Evolutionary conservation across 1,140 invertebrate genomes (phyloP), one percentile per base, ranked within the genome.

Genomic region (Pseudomyrmex flavicornis): DNA sequence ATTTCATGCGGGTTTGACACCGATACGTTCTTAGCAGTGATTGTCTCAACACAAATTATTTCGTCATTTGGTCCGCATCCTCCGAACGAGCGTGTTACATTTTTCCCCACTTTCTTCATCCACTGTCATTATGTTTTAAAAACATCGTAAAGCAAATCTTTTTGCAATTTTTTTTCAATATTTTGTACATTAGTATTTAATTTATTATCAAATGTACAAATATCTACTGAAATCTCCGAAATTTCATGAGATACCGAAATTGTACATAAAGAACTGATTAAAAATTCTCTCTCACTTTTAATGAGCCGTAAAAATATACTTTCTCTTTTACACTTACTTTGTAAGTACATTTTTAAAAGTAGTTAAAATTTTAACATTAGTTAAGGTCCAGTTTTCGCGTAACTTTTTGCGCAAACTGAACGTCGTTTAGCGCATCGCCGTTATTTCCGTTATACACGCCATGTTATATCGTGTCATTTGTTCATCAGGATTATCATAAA

Each of bases 11-110:
- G 17, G 56, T 58, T 62, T 82, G 79, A 82, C 79, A 82, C 68
- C 17, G 79, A 82, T 75, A 58, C 69, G 58, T 75, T 82, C 58
- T 79, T 70, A 82, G 70, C 79, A 72, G 69, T 73, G 79, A 82
- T 82, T 82, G 74, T 75, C 79, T 82, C 26, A 20, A 48, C 17
- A 26, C 69, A 75, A 82, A 82, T 82, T 54, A 69, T 63, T n/a
- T 58, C 68, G 70, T 72, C 79, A 82, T 75, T 72, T 63, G 46
- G 70, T 12, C 2, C 12, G 79, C n/a, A n/a, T 17, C 17, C 56
- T 50, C 66, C 54, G 65, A 26, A 17, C 52, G 54, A 79, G 48
- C 12, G 22, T 12, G 65, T 48, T 56, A 44, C 8, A 12, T 20
- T 22, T 48, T 26, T 56, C 17, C 1, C 13, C 35, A 17, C n/a